Base-by-base conservation (phyloP, 2,113 vertebrate species). In the Plecturocebus donacophilus region DNA sequence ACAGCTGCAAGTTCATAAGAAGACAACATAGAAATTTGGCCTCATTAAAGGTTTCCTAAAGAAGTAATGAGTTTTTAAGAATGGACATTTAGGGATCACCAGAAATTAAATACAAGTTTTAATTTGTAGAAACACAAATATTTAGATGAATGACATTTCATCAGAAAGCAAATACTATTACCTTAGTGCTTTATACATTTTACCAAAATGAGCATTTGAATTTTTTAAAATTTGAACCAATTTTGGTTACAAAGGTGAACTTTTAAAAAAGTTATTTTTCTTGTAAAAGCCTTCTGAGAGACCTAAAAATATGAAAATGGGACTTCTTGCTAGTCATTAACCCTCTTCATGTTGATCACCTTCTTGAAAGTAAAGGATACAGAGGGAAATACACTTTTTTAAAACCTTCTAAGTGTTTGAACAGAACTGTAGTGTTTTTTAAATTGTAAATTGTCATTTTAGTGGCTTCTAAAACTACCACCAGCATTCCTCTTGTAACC, bases 251-350 rank as follows among this genome's bases (percentile, higher is more conserved):
- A 82, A 90, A 92, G 10, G 23, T 96, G 8, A 88, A 52, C 47
- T 88, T 85, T 61, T 35, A 85, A 84, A 94, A 89, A 83, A 84
- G 42, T 77, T 66, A 70, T 90, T 95, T 75, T 92, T 88, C 79
- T 86, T 96, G 73, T 87, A 49, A 76, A 87, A 52, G 45, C 38
- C 52, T 87, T 76, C 61, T 40, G 81, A 93, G 82, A 90, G 90
- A 94, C 16, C 89, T 95, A 96, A 92, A 96, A 86, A 77, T 27
- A 40, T 83, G 32, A 86, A 96, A 94, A 92, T 23, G 14, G 77
- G 91, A 47, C 25, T 79, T 81, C 58, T 68, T 77, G n/a, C 21
- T 49, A 64, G 56, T 87, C 42, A 84, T 80, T 91, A 92, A 54
- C 83, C 81, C 90, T 87, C 35, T 95, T 93, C 86, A 77, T 91